Evolutionary conservation across 2,888 invertebrate species (phyloP), one percentile per base, ranked within the genome.

Genomic region (Caenorhabditis virilis): DNA sequence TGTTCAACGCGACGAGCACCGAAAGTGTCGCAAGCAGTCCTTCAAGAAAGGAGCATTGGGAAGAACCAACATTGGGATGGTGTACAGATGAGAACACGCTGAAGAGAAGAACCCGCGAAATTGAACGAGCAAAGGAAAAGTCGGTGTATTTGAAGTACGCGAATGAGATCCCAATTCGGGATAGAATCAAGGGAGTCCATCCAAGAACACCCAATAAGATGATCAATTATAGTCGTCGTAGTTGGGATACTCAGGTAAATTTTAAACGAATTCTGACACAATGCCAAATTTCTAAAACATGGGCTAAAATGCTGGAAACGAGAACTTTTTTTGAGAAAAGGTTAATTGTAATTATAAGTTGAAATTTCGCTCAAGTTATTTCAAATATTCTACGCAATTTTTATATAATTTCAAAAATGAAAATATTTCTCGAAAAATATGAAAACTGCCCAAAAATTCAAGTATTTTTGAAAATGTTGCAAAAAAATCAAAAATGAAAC

Each of bases 121-220:
- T 81, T 42, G 75, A 78, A 2, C 68, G 67, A 49, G 79, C 79
- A 23, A 81, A 81, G 59, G 78, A 70, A 16, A 79, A 78, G 69
- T 60, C 69, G 7, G 75, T 81, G 4, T 81, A 81, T 62, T 46
- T 63, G 35, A 57, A 60, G 16, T 81, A 81, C 54, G 41, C 66
- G 16, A 39, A 54, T 1, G 74, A 79, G 49, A 66, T 80, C 4
- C 65, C 74, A 7, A 58, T 70, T 27, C 50, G 52, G 9, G 60
- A 62, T n/a, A 76, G 81, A 23, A 60, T 69, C 33, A 67, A 68
- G 50, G 74, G 68, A 20, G 47, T 70, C 4, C 91, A 95, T 85
- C 95, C 95, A 1, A 88, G 88, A 78, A 95, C 95, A 1, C 95
- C 95, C 3, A 91, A 92, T 77, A 94, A 93, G 85, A 88, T 88